phyloP scores from a whole-genome alignment of 2,888 invertebrate species.

The Anoplius nigerrimus region DNA sequence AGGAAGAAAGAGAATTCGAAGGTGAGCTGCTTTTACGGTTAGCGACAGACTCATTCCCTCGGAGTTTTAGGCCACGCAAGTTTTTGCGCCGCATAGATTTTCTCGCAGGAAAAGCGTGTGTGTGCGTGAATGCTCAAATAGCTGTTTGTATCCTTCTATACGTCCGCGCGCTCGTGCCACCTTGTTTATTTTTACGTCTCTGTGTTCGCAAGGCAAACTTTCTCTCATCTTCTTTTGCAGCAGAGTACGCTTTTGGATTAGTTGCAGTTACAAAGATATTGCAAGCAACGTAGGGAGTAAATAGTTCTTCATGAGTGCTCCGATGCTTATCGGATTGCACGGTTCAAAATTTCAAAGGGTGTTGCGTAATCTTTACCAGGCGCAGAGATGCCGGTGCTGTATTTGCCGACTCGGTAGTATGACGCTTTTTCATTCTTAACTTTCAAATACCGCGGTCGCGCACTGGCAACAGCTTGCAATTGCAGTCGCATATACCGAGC shows the following conservation, averaged over 20 bases:
- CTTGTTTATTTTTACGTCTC: neutral
- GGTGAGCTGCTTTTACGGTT: constrained; percentile 28
- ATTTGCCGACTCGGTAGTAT: constrained; percentile 16
- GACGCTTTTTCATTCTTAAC: constrained; percentile 64
- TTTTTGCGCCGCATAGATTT: constrained; percentile 24
- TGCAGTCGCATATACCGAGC: constrained; percentile 48
- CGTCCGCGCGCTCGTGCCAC: constrained; percentile 13
- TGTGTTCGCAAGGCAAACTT: neutral
- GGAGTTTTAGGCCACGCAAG: constrained; percentile 29
- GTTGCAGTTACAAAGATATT: constrained; percentile 61
- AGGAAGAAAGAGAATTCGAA: constrained; percentile 42
- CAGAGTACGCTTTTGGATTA: constrained; percentile 41
- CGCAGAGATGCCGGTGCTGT: constrained; percentile 15
- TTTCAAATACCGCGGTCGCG: constrained; percentile 53
- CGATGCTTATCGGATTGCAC: constrained; percentile 72
- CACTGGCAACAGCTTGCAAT: constrained; percentile 67
- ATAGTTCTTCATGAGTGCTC: constrained; percentile 68
- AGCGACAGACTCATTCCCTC: constrained; percentile 29
- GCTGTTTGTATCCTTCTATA: constrained; percentile 7
- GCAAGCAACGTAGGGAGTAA: constrained; percentile 66
- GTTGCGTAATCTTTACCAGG: no score
- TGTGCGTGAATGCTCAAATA: no score
- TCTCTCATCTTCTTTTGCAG: neutral
- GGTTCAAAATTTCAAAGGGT: constrained; percentile 67
- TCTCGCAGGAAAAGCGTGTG: neutral